These are phyloP conservation scores for Sorex maritimensis DNA, from an alignment of 2,797 vertebrate species.

Conservation along the genomic window DNA sequence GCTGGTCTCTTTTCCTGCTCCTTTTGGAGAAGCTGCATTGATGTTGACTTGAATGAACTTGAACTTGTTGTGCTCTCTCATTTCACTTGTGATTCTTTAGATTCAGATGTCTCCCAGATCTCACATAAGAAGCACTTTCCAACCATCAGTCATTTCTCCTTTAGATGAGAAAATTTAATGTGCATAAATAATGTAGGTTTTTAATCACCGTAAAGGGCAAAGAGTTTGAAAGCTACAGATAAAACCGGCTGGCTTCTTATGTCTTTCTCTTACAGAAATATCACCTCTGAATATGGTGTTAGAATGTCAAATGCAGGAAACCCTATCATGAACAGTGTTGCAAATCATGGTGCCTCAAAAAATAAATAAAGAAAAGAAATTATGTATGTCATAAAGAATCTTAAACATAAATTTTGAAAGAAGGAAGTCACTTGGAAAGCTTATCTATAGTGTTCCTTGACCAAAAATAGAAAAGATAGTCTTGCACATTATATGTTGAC, in stretches of 20 bases:
- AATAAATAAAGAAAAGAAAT: too few species aligned
- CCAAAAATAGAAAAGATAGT: too few species aligned
- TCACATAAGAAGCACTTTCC: slow-evolving; percentile 31
- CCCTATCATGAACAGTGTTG: too few species aligned
- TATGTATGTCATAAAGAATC: too few species aligned
- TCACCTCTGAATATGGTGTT: background rate
- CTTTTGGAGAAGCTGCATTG: slow-evolving; percentile 61
- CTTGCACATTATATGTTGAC: too few species aligned
- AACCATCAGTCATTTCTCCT: slow-evolving; percentile 62
- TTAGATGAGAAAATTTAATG: slow-evolving; percentile 11
- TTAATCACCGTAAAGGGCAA: slow-evolving; percentile 44
- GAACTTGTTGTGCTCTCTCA: slow-evolving; percentile 48
- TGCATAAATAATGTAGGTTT: slow-evolving; percentile 71
- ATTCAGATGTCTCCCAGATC: slow-evolving; percentile 50
- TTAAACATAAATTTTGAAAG: too few species aligned
- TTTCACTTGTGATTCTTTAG: slow-evolving; percentile 72
- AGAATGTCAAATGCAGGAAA: background rate
- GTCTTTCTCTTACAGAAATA: slow-evolving; percentile 11
- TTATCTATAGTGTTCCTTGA: too few species aligned
- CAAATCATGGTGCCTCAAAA: too few species aligned
- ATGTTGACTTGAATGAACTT: slow-evolving; percentile 67
- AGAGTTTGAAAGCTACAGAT: slow-evolving; percentile 64
- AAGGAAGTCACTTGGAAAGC: too few species aligned
- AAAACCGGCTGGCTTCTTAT: background rate
- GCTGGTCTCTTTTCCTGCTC: slow-evolving; percentile 69